Percentiles rank a stretch among this genome's conserved stretches.
phyloP scores from a whole-genome alignment of 2,113 vertebrate genomes.

The Lepidothrix coronata region DNA sequence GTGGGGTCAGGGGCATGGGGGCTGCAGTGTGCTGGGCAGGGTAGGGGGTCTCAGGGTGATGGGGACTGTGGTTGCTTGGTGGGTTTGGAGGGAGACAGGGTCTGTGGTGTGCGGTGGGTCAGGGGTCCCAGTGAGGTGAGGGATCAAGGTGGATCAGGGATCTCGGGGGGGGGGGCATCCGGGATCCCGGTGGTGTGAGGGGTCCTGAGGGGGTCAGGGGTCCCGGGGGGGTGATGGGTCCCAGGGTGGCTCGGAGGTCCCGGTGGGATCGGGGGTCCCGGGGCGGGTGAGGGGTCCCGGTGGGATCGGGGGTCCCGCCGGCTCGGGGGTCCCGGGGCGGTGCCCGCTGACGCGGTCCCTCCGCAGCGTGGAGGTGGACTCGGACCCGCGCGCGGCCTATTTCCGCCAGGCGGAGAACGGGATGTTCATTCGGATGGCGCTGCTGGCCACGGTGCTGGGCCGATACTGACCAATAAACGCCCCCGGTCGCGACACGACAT shows the following conservation, averaged over 20 bases:
- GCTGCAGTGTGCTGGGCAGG: neutral
- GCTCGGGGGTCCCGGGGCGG: neutral
- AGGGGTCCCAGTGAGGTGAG: too few relatives aligned
- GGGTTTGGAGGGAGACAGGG: neutral
- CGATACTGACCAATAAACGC: conserved; percentile 69
- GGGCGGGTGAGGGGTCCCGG: neutral
- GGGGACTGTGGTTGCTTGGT: neutral
- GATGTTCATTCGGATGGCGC: conserved; percentile 97
- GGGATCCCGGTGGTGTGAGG: too few relatives aligned
- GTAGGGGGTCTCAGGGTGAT: neutral
- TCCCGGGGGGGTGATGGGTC: neutral
- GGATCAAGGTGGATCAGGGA: neutral
- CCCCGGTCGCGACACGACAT: neutral
- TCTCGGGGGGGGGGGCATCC: neutral
- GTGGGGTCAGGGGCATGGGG: neutral
- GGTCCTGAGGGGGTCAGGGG: neutral
- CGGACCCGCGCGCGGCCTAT: conserved; percentile 91
- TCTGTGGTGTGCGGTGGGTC: neutral
- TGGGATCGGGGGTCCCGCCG: too few relatives aligned
- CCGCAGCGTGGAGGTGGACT: conserved; percentile 89
- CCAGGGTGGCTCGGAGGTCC: too few relatives aligned
- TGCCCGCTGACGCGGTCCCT: neutral
- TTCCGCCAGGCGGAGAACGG: conserved; percentile 96
- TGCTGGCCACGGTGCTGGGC: conserved; percentile 89
- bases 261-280: neutral